Conservation (phyloP, 2,797 vertebrate species). For the Etheostoma nigrum region DNA sequence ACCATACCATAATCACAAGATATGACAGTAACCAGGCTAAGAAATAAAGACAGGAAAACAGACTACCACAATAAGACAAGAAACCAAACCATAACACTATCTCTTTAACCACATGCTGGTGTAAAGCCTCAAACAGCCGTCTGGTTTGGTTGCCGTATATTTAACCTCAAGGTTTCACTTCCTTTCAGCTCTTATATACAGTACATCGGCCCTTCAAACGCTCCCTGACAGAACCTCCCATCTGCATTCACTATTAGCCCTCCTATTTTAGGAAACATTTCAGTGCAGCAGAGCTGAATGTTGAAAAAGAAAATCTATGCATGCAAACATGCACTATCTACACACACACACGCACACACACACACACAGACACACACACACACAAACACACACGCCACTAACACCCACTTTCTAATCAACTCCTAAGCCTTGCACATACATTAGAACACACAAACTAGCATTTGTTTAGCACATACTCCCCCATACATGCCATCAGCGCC, state of each 20-base stretch:
- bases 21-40: too few relatives aligned
- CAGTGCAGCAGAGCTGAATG: conserved; percentile 3
- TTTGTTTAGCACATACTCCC: conserved; percentile 12
- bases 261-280: neutral
- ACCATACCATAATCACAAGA: too few relatives aligned
- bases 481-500: conserved; percentile 5
- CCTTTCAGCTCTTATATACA: conserved; percentile 1
- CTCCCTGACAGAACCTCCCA: conserved; percentile 20
- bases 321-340: neutral
- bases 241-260: neutral
- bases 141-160: conserved; percentile 24
- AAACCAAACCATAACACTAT: neutral
- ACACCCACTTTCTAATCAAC: conserved; percentile 34
- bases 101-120: neutral
- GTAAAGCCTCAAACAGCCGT: neutral
- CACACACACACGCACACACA: neutral
- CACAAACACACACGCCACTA: too few relatives aligned
- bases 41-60: too few relatives aligned
- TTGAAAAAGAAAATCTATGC: conserved; percentile 31
- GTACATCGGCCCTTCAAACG: neutral
- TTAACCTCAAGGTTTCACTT: conserved; percentile 39
- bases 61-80: too few relatives aligned
- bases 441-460: conserved; percentile 7
- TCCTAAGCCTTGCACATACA: conserved; percentile 21
- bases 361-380: neutral